Evolutionary conservation across 2,888 invertebrate species (phyloP).

Genomic region (Gasteruption jaculator): DNA sequence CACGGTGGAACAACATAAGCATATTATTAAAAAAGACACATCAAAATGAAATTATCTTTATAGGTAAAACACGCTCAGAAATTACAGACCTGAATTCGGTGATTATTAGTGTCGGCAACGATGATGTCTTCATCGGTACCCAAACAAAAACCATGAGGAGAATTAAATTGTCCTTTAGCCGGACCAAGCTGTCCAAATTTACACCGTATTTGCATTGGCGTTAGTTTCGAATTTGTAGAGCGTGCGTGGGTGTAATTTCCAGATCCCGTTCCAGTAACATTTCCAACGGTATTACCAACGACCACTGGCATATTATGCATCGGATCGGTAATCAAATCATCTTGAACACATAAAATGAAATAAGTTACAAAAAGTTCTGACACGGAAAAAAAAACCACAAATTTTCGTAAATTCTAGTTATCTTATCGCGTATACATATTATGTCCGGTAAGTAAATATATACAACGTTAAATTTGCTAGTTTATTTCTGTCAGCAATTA

Average conservation of each 20-base stretch:
- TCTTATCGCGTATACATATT: too few relatives aligned
- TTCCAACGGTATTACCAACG: constrained; percentile 39
- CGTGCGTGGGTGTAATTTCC: constrained; percentile 42
- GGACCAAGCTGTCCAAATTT: constrained; percentile 94
- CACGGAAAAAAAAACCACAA: too few relatives aligned
- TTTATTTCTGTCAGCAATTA: not conserved
- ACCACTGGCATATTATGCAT: constrained; percentile 46
- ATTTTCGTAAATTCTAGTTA: too few relatives aligned
- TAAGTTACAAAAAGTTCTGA: too few relatives aligned
- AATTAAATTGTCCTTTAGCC: constrained; percentile 91
- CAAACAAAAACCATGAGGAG: constrained; percentile 94
- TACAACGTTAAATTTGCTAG: too few relatives aligned
- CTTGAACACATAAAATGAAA: constrained; percentile 26
- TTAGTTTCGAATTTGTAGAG: constrained; percentile 58
- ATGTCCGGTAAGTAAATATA: too few relatives aligned
- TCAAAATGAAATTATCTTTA: too few relatives aligned
- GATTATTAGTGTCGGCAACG: constrained; percentile 95
- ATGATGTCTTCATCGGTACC: constrained; percentile 94
- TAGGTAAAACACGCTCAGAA: not conserved
- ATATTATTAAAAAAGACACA: too few relatives aligned
- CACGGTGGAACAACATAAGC: too few relatives aligned
- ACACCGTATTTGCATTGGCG: constrained; percentile 83
- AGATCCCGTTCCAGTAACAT: constrained; percentile 36
- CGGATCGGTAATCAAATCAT: constrained; percentile 46
- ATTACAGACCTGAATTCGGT: constrained; percentile 92